A percentile compares a stretch with the other conserved stretches of the same genome.
These are phyloP conservation scores for Coregonus sp. DNA, from an alignment of 2,797 vertebrate species.

Conservation along the genomic window DNA sequence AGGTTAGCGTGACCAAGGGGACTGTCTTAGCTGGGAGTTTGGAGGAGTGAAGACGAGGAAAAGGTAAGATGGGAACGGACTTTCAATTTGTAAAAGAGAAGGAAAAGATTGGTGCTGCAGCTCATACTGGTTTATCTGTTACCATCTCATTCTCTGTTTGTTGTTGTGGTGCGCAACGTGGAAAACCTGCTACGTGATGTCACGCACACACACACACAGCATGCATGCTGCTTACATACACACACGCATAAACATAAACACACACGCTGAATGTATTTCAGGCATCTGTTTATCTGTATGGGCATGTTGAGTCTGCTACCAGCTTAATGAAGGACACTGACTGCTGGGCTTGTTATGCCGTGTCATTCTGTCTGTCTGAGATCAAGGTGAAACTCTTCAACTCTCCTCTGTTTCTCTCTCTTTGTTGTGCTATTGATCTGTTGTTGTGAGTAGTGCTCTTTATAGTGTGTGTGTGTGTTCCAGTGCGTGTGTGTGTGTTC, in stretches of 20 bases:
- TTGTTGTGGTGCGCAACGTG: background rate
- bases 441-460: background rate
- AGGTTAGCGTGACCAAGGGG: slow-evolving; percentile 28
- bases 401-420: background rate
- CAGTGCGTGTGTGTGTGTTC: background rate
- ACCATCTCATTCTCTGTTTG: background rate
- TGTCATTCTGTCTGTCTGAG: slow-evolving; percentile 38
- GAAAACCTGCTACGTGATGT: background rate
- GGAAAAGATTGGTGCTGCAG: background rate
- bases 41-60: slow-evolving; percentile 17
- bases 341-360: slow-evolving; percentile 36
- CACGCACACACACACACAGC: background rate
- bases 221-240: background rate
- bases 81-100: background rate
- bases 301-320: slow-evolving; percentile 12
- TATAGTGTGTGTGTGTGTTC: background rate
- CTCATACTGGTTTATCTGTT: background rate
- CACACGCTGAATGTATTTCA: slow-evolving; percentile 7
- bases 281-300: slow-evolving; percentile 9
- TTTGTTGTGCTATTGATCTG: slow-evolving; percentile 1
- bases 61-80: slow-evolving; percentile 51
- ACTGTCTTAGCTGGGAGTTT: slow-evolving; percentile 15
- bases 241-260: background rate
- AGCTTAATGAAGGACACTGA: slow-evolving; percentile 11
- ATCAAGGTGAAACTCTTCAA: slow-evolving; percentile 1